Conservation (phyloP, 2,888 invertebrate species). For the Aplocera efformata region DNA sequence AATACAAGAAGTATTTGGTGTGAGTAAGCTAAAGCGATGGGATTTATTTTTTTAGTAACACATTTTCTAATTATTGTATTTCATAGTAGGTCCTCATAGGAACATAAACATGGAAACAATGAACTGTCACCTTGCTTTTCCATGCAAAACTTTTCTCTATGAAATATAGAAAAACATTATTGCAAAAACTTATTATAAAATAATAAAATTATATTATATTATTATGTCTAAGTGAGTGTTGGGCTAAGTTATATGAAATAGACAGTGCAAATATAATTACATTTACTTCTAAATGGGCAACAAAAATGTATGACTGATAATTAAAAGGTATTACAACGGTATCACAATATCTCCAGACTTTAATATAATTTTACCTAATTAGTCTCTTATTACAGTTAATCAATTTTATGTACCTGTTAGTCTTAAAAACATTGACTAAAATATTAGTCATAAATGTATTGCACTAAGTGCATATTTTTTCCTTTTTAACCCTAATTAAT, state of each 20-base stretch:
- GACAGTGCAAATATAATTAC: conserved; percentile 2
- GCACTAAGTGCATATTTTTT: conserved; percentile 15
- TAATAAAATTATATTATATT: too few relatives aligned
- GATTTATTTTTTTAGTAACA: background rate
- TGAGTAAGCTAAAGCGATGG: conserved; percentile 11
- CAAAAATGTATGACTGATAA: conserved; percentile 4
- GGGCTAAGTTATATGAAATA: background rate
- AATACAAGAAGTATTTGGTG: conserved; percentile 4
- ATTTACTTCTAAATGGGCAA: conserved; percentile 3
- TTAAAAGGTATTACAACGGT: conserved; percentile 6
- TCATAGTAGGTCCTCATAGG: too few relatives aligned
- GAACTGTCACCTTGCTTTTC: too few relatives aligned
- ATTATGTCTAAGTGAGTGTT: too few relatives aligned
- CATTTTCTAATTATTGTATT: too few relatives aligned
- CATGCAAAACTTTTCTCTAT: too few relatives aligned
- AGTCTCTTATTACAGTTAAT: too few relatives aligned
- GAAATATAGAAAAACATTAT: too few relatives aligned
- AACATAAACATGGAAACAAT: too few relatives aligned
- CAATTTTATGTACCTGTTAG: too few relatives aligned
- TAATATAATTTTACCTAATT: background rate
- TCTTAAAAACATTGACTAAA: too few relatives aligned
- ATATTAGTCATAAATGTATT: background rate
- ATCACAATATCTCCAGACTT: conserved; percentile 10
- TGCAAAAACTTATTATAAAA: too few relatives aligned
- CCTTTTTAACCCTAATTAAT: background rate